These are phyloP conservation scores for Falco cherrug DNA, from an alignment of 2,797 vertebrate species.

Conservation along the genomic window DNA sequence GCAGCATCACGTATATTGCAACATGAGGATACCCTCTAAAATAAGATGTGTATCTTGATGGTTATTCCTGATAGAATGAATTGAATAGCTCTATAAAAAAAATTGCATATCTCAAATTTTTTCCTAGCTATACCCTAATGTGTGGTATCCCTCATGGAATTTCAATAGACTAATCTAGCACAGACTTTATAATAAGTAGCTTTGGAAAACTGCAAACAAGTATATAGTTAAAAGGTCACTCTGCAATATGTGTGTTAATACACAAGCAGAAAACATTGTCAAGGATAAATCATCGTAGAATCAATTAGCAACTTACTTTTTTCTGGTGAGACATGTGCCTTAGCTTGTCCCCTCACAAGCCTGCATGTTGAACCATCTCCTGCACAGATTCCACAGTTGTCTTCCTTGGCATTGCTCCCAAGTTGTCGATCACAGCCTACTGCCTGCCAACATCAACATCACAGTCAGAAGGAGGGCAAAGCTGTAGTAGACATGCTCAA, in stretches of 20 bases:
- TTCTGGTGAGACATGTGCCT: conserved; percentile 84
- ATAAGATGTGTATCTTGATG: conserved; percentile 44
- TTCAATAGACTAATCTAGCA: conserved; percentile 34
- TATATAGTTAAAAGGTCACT: conserved; percentile 10
- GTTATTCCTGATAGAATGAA: conserved; percentile 58
- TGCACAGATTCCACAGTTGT: conserved; percentile 90
- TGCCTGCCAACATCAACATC: conserved; percentile 82
- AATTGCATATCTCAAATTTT: conserved; percentile 52
- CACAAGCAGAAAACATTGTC: not conserved
- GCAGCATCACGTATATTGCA: conserved; percentile 29
- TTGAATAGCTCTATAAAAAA: not conserved
- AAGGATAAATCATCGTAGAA: not conserved
- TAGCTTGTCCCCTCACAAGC: conserved; percentile 88
- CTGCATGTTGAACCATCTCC: conserved; percentile 90
- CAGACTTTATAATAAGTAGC: conserved; percentile 48
- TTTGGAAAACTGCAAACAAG: conserved; percentile 51
- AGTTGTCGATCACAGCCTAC: conserved; percentile 93
- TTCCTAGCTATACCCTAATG: conserved; percentile 46
- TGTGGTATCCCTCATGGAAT: conserved; percentile 53
- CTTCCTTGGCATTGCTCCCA: conserved; percentile 87
- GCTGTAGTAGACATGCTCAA: conserved; percentile 55
- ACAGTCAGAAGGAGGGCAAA: conserved; percentile 70
- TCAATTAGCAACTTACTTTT: conserved; percentile 82
- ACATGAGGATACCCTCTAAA: conserved; percentile 42
- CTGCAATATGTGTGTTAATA: not conserved